Evolutionary conservation across 2,888 invertebrate genomes (phyloP).

Genomic region (Rhyacophila evoluta): DNA sequence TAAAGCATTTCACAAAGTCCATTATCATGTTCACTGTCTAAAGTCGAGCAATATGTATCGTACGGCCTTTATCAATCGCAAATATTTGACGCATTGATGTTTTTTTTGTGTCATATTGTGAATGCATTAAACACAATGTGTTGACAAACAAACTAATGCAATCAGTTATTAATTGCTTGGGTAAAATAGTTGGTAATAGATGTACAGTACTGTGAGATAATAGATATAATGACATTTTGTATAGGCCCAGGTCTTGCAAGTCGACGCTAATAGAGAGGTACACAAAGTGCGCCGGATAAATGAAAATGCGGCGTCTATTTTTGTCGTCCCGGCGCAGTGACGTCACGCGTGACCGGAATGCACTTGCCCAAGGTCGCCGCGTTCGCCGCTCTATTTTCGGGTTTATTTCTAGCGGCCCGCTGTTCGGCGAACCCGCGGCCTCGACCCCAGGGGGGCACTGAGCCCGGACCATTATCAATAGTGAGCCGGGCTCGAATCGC

Average conservation of each 20-base stretch:
- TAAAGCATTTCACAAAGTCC: too few species aligned
- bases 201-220: too few species aligned
- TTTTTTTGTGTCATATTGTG: too few species aligned
- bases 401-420: neutral
- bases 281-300: neutral
- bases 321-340: neutral
- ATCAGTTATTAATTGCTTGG: too few species aligned
- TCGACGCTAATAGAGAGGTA: neutral
- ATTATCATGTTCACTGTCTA: too few species aligned
- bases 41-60: too few species aligned
- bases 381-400: conserved; percentile 19
- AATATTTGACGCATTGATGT: too few species aligned
- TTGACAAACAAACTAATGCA: too few species aligned
- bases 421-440: conserved; percentile 14
- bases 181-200: too few species aligned
- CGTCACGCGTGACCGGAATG: conserved; percentile 17
- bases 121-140: too few species aligned
- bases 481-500: neutral
- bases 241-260: neutral
- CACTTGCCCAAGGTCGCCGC: conserved; percentile 19
- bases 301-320: conserved; percentile 22
- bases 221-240: neutral
- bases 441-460: conserved; percentile 20
- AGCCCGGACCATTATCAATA: neutral
- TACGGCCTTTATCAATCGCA: too few species aligned